Evolutionary conservation across 30 jellyfish, hydroid and myxozoan genomes (phyloP), one percentile per base, ranked within the genome.

Genomic region (Aurelia coerulea): DNA sequence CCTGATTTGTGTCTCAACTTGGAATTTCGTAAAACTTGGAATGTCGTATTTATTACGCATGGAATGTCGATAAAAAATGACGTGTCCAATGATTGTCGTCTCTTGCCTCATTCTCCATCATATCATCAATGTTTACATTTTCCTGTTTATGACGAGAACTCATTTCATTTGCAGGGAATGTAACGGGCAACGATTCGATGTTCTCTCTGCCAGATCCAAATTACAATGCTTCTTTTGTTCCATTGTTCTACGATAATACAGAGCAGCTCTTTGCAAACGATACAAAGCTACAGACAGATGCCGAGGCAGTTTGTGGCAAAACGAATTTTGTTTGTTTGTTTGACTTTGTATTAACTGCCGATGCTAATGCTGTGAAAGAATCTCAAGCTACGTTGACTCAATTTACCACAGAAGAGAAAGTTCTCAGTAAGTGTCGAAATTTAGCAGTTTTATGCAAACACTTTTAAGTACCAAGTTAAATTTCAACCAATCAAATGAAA

Each of bases 301-400:
- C 93, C 10, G 73, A 18, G 18, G 35, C 68, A 4, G 49, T 62
- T n/a, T 89, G 97, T 66, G 97, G 97, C 11, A 18, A 19, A 10
- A 63, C 74, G 8, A 80, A 81, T 37, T 32, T 69, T 31, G 85
- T 23, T 12, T 89, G 97, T 80, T 70, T 89, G 9, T 89, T 89
- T 41, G 97, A 89, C 66, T 49, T 60, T 19, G 97, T 74, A 13
- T 15, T 89, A 19, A 71, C 97, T 14, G 80, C 76, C 16, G 92
- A 82, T 74, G 63, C 54, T 10, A 29, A 52, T 23, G 76, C 89
- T 13, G 97, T 90, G 31, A 51, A 64, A 37, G 80, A 89, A 14
- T 31, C 90, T 13, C 74, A 73, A 18, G 35, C 71, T 10, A 58
- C 85, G 3, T 62, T 62, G 10, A 29, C 59, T 17, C 53, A 42